Base-by-base conservation (phyloP, 2,113 vertebrate species). In the Lota lota region DNA sequence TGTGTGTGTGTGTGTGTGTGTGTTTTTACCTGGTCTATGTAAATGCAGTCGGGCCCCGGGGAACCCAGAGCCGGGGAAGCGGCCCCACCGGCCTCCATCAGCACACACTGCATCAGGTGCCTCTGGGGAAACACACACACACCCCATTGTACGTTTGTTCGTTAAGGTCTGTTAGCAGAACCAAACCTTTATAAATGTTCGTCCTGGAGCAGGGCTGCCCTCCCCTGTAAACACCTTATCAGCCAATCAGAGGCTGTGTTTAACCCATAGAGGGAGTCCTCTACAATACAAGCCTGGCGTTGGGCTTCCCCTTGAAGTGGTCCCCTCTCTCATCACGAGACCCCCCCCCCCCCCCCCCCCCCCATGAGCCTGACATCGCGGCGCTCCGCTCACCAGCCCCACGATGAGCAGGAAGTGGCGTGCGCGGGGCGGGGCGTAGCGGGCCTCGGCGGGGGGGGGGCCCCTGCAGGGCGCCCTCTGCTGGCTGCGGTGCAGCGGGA, bases 341-440 rank as follows among this genome's bases (percentile, higher is more conserved):
- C 28, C 28, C 28, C 4, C 24, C 24, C 24, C 24, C 24, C 24
- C 24, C 24, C 24, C 24, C 24, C n/a, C n/a, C n/a, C n/a, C n/a
- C n/a, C 24, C 24, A 28, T 3, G 0, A 5, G 5, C 24, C 40
- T 47, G 10, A 47, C 12, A 47, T 2, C 12, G 1, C 10, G 10
- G 40, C 12, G 40, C 40, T 47, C 40, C 2, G 40, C 87, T 77
- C 85, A 99, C 97, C 94, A 97, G 88, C 59, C 95, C 97, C 66
- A 98, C 95, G 14, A 98, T 94, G 66, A 99, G 90, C 66, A 99
- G 92, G 83, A 99, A 99, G 78, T 94, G 92, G 70, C 95, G 93
- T 67, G 93, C 93, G 22, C 90, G 86, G 2, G 94, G 91, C 60
- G 92, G 92, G 20, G 47, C 84, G 87, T 92, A 95, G 67, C 87